Conservation (phyloP, 2,888 invertebrate species). For the Anarsia innoxiella region DNA sequence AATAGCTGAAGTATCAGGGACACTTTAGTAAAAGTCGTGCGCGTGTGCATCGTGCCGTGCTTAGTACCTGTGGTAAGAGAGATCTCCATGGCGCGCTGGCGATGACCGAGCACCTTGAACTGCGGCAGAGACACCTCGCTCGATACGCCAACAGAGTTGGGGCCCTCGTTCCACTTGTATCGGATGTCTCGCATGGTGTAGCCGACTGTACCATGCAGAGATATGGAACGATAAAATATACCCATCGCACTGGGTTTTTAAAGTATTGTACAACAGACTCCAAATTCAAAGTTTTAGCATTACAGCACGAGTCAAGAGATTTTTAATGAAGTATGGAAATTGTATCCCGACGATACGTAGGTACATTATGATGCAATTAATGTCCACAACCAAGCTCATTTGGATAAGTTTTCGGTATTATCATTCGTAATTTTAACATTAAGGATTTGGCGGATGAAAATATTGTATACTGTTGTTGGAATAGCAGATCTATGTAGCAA, state of each 20-base stretch:
- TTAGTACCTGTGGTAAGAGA: slow-evolving; percentile 92
- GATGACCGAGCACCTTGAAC: slow-evolving; percentile 96
- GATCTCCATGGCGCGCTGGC: slow-evolving; percentile 95
- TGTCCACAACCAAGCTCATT: too few species aligned
- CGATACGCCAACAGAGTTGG: slow-evolving; percentile 94
- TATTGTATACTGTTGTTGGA: slow-evolving; percentile 34
- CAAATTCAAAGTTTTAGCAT: too few species aligned
- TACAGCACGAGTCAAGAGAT: too few species aligned
- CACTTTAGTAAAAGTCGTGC: too few species aligned
- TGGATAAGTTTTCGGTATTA: too few species aligned
- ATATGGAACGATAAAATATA: slow-evolving; percentile 67
- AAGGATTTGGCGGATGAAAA: too few species aligned
- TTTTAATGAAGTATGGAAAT: too few species aligned
- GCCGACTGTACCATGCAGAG: slow-evolving; percentile 86
- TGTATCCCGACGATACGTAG: too few species aligned
- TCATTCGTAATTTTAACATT: too few species aligned
- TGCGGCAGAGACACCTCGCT: slow-evolving; percentile 96
- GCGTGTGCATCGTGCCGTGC: slow-evolving; percentile 33
- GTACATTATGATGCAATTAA: too few species aligned
- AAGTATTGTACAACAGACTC: slow-evolving; percentile 33
- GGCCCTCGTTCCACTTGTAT: slow-evolving; percentile 97
- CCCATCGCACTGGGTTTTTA: slow-evolving; percentile 70
- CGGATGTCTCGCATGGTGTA: slow-evolving; percentile 98
- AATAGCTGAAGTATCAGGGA: too few species aligned
- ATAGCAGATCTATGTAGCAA: slow-evolving; percentile 31